Evolutionary conservation across 1,140 invertebrate species (phyloP).

Genomic region (Arion vulgaris): DNA sequence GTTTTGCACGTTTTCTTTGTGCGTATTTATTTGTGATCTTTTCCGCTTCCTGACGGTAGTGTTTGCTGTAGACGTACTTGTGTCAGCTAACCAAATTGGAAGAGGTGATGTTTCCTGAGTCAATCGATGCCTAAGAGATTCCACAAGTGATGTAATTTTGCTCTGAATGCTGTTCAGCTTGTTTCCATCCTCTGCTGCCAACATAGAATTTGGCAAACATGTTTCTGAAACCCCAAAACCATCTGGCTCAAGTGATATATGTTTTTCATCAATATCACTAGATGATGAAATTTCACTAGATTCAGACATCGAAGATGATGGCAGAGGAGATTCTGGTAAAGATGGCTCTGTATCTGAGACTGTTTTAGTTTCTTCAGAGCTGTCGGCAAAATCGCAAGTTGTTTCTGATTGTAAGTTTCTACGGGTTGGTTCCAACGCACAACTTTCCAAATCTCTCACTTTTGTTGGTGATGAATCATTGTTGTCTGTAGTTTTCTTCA

Average conservation of each 20-base stretch:
- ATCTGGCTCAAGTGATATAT: slow-evolving; percentile 1
- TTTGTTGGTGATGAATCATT: neutral
- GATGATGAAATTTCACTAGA: slow-evolving; percentile 24
- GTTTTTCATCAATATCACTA: slow-evolving; percentile 18
- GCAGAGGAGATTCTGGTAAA: neutral
- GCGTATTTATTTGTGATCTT: neutral
- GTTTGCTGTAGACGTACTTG: neutral
- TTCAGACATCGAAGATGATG: slow-evolving; percentile 19
- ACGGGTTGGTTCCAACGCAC: neutral
- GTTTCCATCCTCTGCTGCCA: neutral
- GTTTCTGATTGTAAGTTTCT: neutral
- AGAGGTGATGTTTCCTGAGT: slow-evolving; percentile 17
- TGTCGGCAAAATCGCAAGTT: neutral
- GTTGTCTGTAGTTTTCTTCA: neutral
- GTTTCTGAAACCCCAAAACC: neutral
- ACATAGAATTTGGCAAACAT: neutral
- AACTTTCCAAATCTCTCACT: neutral
- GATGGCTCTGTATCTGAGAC: neutral
- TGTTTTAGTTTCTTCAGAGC: neutral
- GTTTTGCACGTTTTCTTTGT: neutral
- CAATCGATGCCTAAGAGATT: slow-evolving; percentile 31
- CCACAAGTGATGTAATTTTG: slow-evolving; percentile 29
- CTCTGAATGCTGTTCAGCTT: neutral
- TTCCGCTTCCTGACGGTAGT: neutral
- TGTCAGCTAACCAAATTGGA: neutral